These are phyloP conservation scores for Centroberyx gerrardi DNA, from an alignment of 2,797 vertebrate genomes.

Conservation along the genomic window DNA sequence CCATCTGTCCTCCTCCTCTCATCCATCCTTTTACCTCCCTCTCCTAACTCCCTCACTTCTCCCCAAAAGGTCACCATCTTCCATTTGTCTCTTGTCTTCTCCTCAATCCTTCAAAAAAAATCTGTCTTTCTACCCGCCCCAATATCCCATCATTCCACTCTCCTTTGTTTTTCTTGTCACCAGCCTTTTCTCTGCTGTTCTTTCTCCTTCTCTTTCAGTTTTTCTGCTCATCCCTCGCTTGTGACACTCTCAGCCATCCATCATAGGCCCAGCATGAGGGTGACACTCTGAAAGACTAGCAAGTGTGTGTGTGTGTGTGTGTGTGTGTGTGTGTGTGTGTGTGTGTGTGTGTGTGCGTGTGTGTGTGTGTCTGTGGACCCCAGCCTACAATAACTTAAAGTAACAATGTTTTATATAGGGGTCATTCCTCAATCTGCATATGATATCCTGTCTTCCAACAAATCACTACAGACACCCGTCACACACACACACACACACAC, in stretches of 20 bases:
- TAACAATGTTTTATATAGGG: conserved; percentile 50
- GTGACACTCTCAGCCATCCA: conserved; percentile 65
- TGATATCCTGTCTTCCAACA: conserved; percentile 47
- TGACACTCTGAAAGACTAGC: conserved; percentile 51
- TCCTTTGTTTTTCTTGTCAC: conserved; percentile 59
- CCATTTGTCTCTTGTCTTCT: conserved; percentile 27
- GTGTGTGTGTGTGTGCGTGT: conserved; percentile 14
- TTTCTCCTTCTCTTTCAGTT: conserved; percentile 42
- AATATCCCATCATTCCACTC: conserved; percentile 28
- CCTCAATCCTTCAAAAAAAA: conserved; percentile 23
- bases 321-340: conserved; percentile 16
- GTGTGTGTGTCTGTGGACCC: conserved; percentile 7
- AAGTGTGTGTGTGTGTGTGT: conserved; percentile 9
- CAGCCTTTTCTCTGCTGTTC: conserved; percentile 45
- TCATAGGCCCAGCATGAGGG: conserved; percentile 75
- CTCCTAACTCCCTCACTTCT: conserved; percentile 2
- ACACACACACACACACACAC: conserved; percentile 30
- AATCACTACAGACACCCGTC: conserved; percentile 44
- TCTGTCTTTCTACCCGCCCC: conserved; percentile 13
- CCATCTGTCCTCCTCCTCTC: background rate
- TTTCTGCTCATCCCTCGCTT: conserved; percentile 59
- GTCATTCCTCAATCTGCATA: conserved; percentile 51
- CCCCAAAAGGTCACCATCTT: conserved; percentile 35
- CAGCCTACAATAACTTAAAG: conserved; percentile 45
- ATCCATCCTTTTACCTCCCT: background rate